Conservation (phyloP, 1,140 invertebrate species). For the Drosophila cardini region DNA sequence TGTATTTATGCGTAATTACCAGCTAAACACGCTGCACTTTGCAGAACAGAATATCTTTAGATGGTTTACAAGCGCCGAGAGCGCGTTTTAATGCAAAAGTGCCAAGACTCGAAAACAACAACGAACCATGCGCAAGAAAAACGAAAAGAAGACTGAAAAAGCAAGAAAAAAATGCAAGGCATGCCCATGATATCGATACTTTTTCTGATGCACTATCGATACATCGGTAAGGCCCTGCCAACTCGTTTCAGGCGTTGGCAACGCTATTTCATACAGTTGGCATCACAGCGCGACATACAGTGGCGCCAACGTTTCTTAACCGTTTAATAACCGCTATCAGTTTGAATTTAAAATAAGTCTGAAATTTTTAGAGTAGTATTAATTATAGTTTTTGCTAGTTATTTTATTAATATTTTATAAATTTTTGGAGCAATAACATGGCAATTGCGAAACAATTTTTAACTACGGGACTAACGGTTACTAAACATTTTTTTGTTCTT, state of each 20-base stretch:
- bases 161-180: constrained; percentile 37
- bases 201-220: constrained; percentile 15
- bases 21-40: constrained; percentile 53
- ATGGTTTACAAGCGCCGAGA: constrained; percentile 46
- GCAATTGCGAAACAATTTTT: constrained; percentile 48
- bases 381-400: constrained; percentile 37
- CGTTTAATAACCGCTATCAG: background rate
- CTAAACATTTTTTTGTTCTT: background rate
- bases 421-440: constrained; percentile 51
- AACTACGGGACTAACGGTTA: constrained; percentile 37
- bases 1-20: constrained; percentile 41
- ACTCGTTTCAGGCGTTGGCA: background rate
- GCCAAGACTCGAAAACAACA: constrained; percentile 40
- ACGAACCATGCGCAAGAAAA: constrained; percentile 49
- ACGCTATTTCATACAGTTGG: constrained; percentile 2
- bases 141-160: constrained; percentile 52
- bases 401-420: constrained; percentile 36
- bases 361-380: constrained; percentile 2
- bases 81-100: constrained; percentile 52
- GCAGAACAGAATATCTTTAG: constrained; percentile 48
- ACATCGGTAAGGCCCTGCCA: constrained; percentile 25
- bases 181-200: constrained; percentile 17
- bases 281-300: background rate
- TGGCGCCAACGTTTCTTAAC: constrained; percentile 5
- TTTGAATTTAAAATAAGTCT: background rate